A percentile compares a stretch with the other conserved stretches of the same genome.
These are phyloP conservation scores for Alloplasta piceator DNA, from an alignment of 2,888 invertebrate species.

Conservation along the genomic window DNA sequence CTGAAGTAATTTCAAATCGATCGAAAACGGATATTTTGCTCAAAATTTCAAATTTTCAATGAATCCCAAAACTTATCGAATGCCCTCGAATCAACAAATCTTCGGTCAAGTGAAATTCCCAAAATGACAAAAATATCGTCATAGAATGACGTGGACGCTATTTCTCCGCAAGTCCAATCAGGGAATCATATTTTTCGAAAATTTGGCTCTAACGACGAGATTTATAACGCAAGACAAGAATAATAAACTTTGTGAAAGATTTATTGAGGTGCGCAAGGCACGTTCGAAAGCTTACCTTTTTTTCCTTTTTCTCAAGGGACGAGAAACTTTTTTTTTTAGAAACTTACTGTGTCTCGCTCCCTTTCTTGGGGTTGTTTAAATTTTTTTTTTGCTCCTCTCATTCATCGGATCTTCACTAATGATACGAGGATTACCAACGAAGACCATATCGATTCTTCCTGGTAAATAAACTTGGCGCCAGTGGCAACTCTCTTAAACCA, in stretches of 20 bases:
- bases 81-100: too few relatives aligned
- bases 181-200: too few relatives aligned
- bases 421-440: conserved; percentile 60
- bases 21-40: too few relatives aligned
- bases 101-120: too few relatives aligned
- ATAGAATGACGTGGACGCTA: too few relatives aligned
- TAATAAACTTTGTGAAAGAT: conserved; percentile 56
- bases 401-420: conserved; percentile 59
- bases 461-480: conserved; percentile 78
- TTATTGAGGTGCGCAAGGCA: conserved; percentile 42
- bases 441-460: conserved; percentile 60
- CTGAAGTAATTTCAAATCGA: too few relatives aligned
- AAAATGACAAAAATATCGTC: too few relatives aligned
- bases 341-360: conserved; percentile 31
- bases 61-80: too few relatives aligned
- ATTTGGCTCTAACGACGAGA: conserved; percentile 1
- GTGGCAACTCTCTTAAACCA: conserved; percentile 57
- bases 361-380: conserved; percentile 5
- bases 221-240: conserved; percentile 54
- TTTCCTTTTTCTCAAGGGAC: conserved; percentile 11
- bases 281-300: conserved; percentile 47
- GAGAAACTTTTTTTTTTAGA: conserved; percentile 35
- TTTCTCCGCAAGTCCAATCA: too few relatives aligned
- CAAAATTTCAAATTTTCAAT: too few relatives aligned
- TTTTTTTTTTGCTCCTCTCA: conserved; percentile 50